Conservation (phyloP, 2,797 vertebrate species). For the Trachurus trachurus region DNA sequence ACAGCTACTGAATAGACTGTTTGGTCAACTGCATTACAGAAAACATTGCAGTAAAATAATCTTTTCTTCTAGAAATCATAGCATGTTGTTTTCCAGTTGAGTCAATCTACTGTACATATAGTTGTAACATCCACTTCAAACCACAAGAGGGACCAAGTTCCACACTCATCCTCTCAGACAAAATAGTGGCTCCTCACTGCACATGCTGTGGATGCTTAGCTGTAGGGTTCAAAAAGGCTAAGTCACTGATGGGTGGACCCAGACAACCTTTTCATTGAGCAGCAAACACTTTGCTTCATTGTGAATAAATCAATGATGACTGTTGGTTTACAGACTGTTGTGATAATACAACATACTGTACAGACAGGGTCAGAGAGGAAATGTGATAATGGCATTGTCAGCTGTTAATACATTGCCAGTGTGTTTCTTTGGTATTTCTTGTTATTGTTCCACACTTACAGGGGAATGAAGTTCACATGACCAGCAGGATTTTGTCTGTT, state of each 20-base stretch:
- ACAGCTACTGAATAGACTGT: not conserved
- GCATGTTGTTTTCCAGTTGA: not conserved
- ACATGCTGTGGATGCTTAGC: rapidly evolving
- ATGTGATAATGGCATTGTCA: not conserved
- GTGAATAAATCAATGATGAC: not conserved
- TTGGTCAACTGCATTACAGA: not conserved
- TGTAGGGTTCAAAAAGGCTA: constrained; percentile 12
- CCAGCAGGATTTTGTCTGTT: not conserved
- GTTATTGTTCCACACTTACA: not conserved
- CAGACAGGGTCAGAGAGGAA: not conserved
- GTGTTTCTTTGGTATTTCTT: not conserved
- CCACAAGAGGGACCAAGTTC: constrained; percentile 66
- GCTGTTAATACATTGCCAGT: not conserved
- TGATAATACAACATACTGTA: not conserved
- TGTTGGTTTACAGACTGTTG: not conserved
- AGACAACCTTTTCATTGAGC: constrained; percentile 1
- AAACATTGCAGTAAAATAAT: too few relatives aligned
- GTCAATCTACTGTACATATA: not conserved
- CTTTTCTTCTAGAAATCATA: not conserved
- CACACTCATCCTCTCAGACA: not conserved
- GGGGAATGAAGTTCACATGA: not conserved
- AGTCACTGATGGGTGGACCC: not conserved
- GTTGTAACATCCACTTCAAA: constrained; percentile 22
- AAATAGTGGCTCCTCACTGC: not conserved
- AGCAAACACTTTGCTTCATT: not conserved